Conservation (phyloP, 2,113 vertebrate species). For the Carlito syrichta region DNA sequence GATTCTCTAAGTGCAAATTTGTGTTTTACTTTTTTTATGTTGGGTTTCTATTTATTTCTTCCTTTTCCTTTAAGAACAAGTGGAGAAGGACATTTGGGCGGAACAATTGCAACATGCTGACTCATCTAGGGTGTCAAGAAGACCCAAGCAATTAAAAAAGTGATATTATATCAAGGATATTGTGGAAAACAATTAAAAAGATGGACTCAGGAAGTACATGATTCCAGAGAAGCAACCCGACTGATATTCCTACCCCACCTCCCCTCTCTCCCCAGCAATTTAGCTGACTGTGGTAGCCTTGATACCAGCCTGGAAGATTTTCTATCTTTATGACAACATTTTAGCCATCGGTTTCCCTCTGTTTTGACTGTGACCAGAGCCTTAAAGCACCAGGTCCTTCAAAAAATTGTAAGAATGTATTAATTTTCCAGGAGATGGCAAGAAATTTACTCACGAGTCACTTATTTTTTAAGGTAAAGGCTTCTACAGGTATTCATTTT, state of each 20-base stretch:
- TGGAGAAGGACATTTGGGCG: slow-evolving; percentile 37
- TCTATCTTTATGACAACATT: not conserved
- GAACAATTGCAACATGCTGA: slow-evolving; percentile 23
- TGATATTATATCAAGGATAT: not conserved
- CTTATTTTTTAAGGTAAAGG: not conserved
- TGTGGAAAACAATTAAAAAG: not conserved
- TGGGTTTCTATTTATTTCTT: slow-evolving; percentile 32
- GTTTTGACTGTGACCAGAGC: not conserved
- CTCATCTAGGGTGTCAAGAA: slow-evolving; percentile 50
- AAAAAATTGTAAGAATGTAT: not conserved
- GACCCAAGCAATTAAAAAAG: not conserved
- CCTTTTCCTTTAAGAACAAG: slow-evolving; percentile 67
- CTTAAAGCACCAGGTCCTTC: not conserved
- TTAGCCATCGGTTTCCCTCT: not conserved
- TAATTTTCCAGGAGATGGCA: not conserved
- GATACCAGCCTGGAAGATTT: not conserved
- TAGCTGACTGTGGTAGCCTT: not conserved
- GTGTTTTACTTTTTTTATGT: not conserved
- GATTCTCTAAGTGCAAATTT: not conserved
- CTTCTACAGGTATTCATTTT: not conserved
- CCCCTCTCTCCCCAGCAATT: not conserved
- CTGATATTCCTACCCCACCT: not conserved
- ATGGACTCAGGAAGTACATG: not conserved
- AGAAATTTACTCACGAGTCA: not conserved
- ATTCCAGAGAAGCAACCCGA: not conserved